Evolutionary conservation across 2,113 vertebrate species (phyloP).

Genomic region (Phocoena phocoena): DNA sequence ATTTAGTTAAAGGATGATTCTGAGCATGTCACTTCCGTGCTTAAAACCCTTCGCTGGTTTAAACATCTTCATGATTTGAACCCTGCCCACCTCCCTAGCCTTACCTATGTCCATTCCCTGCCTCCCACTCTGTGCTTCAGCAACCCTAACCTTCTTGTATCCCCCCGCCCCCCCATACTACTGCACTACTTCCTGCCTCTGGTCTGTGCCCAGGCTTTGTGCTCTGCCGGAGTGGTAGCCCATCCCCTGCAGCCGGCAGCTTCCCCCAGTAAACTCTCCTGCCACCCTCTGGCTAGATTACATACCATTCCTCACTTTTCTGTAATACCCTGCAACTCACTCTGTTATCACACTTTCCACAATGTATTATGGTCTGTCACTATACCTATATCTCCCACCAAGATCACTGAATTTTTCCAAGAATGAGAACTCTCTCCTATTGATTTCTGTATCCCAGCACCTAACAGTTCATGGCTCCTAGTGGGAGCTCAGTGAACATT

Average conservation of each 20-base stretch:
- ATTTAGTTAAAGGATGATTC: background rate
- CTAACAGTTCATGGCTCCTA: background rate
- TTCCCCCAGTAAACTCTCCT: background rate
- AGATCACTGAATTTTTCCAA: background rate
- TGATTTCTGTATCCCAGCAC: background rate
- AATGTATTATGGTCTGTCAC: background rate
- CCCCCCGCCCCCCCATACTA: fast-evolving
- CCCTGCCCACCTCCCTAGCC: background rate
- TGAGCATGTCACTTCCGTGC: background rate
- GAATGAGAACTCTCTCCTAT: background rate
- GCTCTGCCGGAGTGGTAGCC: background rate
- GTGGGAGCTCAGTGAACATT: background rate
- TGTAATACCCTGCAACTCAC: background rate
- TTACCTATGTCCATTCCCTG: background rate
- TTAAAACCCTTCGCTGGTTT: background rate
- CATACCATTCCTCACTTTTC: background rate
- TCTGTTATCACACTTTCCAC: background rate
- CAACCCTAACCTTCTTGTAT: background rate
- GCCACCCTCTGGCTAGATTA: background rate
- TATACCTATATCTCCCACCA: background rate
- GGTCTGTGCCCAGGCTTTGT: background rate
- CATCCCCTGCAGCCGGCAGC: background rate
- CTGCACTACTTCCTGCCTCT: background rate
- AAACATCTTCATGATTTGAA: background rate
- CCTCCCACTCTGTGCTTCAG: background rate